Base-by-base conservation (phyloP, 2,888 invertebrate genomes). In the Mesorhabditis sp. region DNA sequence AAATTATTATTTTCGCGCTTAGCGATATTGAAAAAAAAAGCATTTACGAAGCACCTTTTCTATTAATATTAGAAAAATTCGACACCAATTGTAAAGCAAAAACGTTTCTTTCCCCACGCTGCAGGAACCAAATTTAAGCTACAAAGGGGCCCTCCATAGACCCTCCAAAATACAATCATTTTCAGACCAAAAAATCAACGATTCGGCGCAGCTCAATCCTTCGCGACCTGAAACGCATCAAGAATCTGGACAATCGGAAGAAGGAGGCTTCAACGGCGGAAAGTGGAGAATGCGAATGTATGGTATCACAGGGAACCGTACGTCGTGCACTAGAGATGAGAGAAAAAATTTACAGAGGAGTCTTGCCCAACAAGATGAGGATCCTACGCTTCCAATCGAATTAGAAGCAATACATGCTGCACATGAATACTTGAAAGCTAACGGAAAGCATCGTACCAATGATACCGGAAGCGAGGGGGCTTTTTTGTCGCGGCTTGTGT, bases 181-280 rank as follows among this genome's bases (percentile, higher is more conserved):
- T 76, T 67, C 70, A 82, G 79, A 79, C 80, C 65, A 82, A 81
- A 66, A 76, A 77, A 28, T 81, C 82, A 42, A 83, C 82, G 13
- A 78, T 83, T 15, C 77, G 83, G 5, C 71, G 83, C 45, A 76
- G 77, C 64, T 83, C 83, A 45, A 76, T 84, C 41, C 73, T 84
- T 45, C 75, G 84, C 13, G 83, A 84, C 72, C 67, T 84, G 67
- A 84, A 84, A 68, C 74, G 77, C 61, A 76, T 80, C 42, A 83
- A 82, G 70, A 85, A 83, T 67, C 73, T 79, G 74, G 82, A 82
- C 50, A 80, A 83, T 70, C 73, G 78, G 44, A 74, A 79, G 66
- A 70, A 73, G 45, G 28, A 28, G 28, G 74, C 74, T 45, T 43
- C 74, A 45, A 72, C 68, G 63, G 70, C 72, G n/a, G 69, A 73